Percentiles rank a stretch among this genome's conserved stretches.
Evolutionary conservation across 2,797 vertebrate species (phyloP).

Genomic region (Lophius americanus): DNA sequence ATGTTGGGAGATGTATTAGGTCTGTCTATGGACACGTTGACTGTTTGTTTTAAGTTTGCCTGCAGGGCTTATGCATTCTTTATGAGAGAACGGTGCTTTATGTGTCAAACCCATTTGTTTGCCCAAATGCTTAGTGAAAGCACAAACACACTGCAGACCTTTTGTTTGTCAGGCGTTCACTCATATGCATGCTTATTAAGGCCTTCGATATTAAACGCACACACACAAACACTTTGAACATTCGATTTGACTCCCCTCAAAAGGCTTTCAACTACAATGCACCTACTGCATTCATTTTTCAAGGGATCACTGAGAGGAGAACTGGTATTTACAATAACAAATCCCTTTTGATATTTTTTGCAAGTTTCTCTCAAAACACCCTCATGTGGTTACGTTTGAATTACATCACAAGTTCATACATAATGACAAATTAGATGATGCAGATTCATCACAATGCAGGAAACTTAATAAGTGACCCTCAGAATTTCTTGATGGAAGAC

Average conservation of each 20-base stretch:
- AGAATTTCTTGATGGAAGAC: too few species aligned
- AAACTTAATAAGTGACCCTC: too few species aligned
- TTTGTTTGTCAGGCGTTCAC: constrained; percentile 68
- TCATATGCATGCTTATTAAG: constrained; percentile 32
- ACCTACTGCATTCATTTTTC: constrained; percentile 26
- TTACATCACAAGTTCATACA: too few species aligned
- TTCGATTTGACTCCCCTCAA: constrained; percentile 9
- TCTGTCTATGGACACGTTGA: constrained; percentile 69
- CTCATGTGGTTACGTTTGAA: too few species aligned
- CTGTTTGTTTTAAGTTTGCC: constrained; percentile 79
- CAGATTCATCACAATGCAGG: too few species aligned
- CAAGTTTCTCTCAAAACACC: constrained; percentile 14
- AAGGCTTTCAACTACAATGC: constrained; percentile 27
- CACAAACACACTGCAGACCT: constrained; percentile 67
- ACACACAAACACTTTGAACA: constrained; percentile 18
- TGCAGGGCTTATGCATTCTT: constrained; percentile 78
- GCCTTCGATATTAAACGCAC: constrained; percentile 4
- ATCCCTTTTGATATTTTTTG: constrained; percentile 37
- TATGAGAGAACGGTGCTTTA: constrained; percentile 76
- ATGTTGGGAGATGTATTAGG: constrained; percentile 70
- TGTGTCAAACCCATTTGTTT: constrained; percentile 81
- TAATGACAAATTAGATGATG: too few species aligned
- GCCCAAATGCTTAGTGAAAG: constrained; percentile 72
- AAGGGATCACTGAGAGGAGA: constrained; percentile 18
- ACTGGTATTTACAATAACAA: constrained; percentile 33